phyloP scores from a whole-genome alignment of 2,113 vertebrate species.

The Columba janthina region DNA sequence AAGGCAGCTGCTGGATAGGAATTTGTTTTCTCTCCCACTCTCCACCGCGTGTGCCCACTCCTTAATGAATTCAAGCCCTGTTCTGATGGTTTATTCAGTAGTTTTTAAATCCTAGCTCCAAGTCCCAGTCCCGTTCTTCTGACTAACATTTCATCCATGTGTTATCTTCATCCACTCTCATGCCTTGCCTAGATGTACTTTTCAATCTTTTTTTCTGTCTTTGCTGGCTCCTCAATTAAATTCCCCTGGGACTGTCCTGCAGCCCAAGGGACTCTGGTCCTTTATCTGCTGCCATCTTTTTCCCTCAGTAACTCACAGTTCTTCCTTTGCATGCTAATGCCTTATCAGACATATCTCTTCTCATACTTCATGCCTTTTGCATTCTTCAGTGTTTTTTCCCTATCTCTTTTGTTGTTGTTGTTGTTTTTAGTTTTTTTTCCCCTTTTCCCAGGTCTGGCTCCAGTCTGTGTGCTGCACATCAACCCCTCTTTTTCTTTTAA shows the following conservation, averaged over 20 bases:
- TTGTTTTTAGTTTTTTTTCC: neutral
- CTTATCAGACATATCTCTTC: neutral
- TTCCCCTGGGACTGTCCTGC: neutral
- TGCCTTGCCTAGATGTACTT: neutral
- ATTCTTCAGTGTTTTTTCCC: neutral
- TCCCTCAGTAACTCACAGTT: neutral
- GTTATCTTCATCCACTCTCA: neutral
- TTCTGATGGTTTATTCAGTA: neutral
- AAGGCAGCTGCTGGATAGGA: neutral
- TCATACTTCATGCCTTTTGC: neutral
- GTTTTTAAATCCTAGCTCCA: neutral
- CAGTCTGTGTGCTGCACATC: neutral
- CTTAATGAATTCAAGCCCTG: neutral
- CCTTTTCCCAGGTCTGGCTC: neutral
- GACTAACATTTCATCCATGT: neutral
- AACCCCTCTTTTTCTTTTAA: neutral
- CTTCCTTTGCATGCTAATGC: neutral
- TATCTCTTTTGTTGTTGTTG: neutral
- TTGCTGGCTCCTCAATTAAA: neutral
- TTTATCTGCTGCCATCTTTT: neutral
- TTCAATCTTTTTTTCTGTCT: neutral
- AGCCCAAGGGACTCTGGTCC: neutral
- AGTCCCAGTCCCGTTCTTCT: neutral
- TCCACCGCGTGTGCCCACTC: rapidly evolving
- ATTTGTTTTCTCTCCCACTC: neutral